A percentile compares a stretch with the other conserved stretches of the same genome.
These are phyloP conservation scores for Chascanopsetta lugubris DNA, from an alignment of 2,113 vertebrate genomes.

Conservation along the genomic window DNA sequence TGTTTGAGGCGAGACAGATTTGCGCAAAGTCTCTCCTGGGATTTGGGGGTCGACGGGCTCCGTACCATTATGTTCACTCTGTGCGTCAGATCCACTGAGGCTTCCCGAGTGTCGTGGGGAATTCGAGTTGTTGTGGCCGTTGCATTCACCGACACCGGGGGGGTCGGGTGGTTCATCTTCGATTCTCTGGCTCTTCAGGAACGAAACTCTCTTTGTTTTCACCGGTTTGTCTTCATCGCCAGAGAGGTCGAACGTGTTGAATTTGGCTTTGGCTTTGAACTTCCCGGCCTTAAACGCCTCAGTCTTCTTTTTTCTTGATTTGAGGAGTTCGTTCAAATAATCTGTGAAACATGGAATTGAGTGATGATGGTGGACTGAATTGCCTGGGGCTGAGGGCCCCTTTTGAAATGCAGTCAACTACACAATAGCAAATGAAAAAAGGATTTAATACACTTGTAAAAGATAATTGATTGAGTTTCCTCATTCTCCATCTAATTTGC, in stretches of 20 bases:
- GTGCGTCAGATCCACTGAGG: slow-evolving; percentile 20
- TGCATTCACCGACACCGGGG: background rate
- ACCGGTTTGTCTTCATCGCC: slow-evolving; percentile 79
- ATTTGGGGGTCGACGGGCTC: slow-evolving; percentile 22
- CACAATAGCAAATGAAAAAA: too few species aligned
- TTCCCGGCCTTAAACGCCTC: slow-evolving; percentile 58
- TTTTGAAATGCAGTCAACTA: background rate
- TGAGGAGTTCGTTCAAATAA: slow-evolving; percentile 70
- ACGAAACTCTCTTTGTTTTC: slow-evolving; percentile 76
- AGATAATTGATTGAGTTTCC: too few species aligned
- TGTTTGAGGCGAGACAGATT: slow-evolving; percentile 49
- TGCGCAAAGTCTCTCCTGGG: slow-evolving; percentile 26
- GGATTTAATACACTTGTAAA: too few species aligned
- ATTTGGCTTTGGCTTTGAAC: slow-evolving; percentile 61
- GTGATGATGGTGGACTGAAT: too few species aligned
- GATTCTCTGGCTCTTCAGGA: slow-evolving; percentile 78
- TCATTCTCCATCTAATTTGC: too few species aligned
- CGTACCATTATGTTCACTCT: slow-evolving; percentile 17
- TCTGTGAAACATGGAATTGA: slow-evolving; percentile 69
- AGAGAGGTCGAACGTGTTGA: slow-evolving; percentile 80
- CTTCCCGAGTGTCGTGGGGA: slow-evolving; percentile 28
- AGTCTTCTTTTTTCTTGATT: slow-evolving; percentile 68
- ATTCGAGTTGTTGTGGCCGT: slow-evolving; percentile 16
- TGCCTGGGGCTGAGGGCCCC: too few species aligned
- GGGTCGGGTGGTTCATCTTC: slow-evolving; percentile 15